phyloP scores from a whole-genome alignment of 2,797 vertebrate species.

The Phataginus tricuspis region DNA sequence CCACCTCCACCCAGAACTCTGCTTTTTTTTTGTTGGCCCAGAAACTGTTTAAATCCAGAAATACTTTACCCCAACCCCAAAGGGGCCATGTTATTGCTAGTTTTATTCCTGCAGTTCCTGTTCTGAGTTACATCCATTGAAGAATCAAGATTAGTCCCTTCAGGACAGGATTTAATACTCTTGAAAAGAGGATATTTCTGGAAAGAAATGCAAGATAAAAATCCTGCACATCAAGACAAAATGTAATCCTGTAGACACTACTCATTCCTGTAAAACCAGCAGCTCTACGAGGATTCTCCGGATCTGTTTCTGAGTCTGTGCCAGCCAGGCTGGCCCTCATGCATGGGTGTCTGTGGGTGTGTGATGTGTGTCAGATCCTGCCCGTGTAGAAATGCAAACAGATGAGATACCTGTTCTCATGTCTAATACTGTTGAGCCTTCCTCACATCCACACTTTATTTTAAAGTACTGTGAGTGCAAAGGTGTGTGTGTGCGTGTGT shows the following conservation, averaged over 20 bases:
- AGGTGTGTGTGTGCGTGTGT: not conserved
- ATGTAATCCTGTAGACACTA: not conserved
- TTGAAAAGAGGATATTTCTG: constrained; percentile 60
- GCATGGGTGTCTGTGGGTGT: not conserved
- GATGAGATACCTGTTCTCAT: not conserved
- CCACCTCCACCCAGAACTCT: constrained; percentile 33
- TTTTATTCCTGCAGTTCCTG: constrained; percentile 63
- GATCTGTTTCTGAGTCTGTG: not conserved
- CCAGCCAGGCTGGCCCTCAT: not conserved
- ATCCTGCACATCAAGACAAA: not conserved
- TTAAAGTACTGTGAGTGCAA: not conserved
- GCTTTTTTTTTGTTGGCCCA: not conserved
- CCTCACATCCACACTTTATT: not conserved
- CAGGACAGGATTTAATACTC: constrained; percentile 70
- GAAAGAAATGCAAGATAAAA: constrained; percentile 23
- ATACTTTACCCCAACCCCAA: constrained; percentile 40
- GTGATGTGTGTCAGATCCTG: not conserved
- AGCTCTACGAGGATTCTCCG: not conserved
- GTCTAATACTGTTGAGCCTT: not conserved
- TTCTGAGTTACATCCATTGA: constrained; percentile 45
- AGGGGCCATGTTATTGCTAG: not conserved
- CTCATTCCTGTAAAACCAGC: constrained; percentile 50
- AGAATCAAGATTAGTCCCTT: constrained; percentile 73
- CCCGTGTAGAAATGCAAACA: not conserved
- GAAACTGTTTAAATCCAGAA: constrained; percentile 69